Conservation (phyloP, 2,888 invertebrate species). For the Euplexia lucipara region DNA sequence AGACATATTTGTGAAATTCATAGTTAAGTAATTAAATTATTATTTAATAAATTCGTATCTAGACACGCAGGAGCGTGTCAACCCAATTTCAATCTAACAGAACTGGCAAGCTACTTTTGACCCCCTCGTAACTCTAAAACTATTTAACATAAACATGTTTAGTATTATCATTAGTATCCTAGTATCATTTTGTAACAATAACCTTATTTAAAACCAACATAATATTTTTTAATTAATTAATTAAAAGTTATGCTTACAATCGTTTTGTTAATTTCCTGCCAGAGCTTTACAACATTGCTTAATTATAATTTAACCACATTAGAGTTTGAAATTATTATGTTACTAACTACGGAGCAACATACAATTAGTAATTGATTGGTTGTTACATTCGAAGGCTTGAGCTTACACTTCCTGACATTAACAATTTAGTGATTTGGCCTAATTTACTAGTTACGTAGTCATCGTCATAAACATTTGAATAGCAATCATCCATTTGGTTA, state of each 20-base stretch:
- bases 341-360: constrained; percentile 5
- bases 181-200: too few species aligned
- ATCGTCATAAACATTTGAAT: not conserved
- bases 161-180: too few species aligned
- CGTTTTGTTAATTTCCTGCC: constrained; percentile 4
- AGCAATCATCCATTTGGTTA: not conserved
- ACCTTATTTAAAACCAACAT: too few species aligned
- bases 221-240: not conserved
- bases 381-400: not conserved
- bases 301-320: constrained; percentile 7
- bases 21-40: too few species aligned
- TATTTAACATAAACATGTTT: too few species aligned
- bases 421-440: not conserved
- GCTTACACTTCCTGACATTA: constrained; percentile 23
- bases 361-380: constrained; percentile 31
- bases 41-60: too few species aligned
- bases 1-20: too few species aligned
- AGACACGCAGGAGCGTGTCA: too few species aligned
- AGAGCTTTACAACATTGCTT: constrained; percentile 7
- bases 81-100: too few species aligned
- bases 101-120: too few species aligned
- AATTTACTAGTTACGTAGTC: constrained; percentile 19
- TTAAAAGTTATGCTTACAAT: not conserved
- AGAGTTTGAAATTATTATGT: constrained; percentile 13
- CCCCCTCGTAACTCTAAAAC: too few species aligned